Evolutionary conservation across 2,113 vertebrate species (phyloP).

Genomic region (Polyodon spathula): DNA sequence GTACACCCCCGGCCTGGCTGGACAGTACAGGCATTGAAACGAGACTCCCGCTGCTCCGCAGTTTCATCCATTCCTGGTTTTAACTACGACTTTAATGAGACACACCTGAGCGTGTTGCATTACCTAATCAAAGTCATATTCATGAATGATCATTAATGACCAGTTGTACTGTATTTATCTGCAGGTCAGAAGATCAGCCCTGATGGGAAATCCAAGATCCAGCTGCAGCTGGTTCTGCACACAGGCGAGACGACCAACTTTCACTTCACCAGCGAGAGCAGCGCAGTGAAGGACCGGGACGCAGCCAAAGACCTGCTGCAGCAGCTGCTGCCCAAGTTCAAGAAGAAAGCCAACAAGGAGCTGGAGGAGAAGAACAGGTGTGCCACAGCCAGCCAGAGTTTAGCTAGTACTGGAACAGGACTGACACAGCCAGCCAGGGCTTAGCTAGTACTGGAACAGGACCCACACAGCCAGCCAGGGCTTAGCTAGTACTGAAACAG

Average conservation of each 20-base stretch:
- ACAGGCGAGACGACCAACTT: slow-evolving; percentile 92
- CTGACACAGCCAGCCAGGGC: too few relatives aligned
- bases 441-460: too few relatives aligned
- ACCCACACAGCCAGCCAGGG: too few relatives aligned
- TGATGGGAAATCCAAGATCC: slow-evolving; percentile 95
- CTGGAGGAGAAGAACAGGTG: slow-evolving; percentile 97
- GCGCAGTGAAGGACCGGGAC: slow-evolving; percentile 84
- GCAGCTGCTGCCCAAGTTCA: slow-evolving; percentile 93
- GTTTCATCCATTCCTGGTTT: too few relatives aligned
- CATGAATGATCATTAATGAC: slow-evolving; percentile 23
- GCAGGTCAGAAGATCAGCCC: slow-evolving; percentile 98
- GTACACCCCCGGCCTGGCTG: slow-evolving; percentile 31
- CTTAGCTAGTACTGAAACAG: too few relatives aligned
- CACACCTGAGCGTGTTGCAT: slow-evolving; percentile 19
- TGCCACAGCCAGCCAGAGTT: not conserved
- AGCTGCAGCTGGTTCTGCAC: slow-evolving; percentile 91
- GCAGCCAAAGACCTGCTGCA: slow-evolving; percentile 93
- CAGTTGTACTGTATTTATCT: slow-evolving; percentile 25
- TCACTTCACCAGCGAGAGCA: slow-evolving; percentile 92
- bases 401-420: too few relatives aligned
- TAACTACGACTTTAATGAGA: too few relatives aligned
- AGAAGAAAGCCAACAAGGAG: slow-evolving; percentile 96
- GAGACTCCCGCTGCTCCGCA: too few relatives aligned
- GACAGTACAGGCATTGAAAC: too few relatives aligned
- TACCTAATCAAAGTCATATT: slow-evolving; percentile 18